Percentiles rank a stretch among this genome's conserved stretches.
These are phyloP conservation scores for Mustela lutreola DNA, from an alignment of 2,113 vertebrate genomes.

Conservation along the genomic window DNA sequence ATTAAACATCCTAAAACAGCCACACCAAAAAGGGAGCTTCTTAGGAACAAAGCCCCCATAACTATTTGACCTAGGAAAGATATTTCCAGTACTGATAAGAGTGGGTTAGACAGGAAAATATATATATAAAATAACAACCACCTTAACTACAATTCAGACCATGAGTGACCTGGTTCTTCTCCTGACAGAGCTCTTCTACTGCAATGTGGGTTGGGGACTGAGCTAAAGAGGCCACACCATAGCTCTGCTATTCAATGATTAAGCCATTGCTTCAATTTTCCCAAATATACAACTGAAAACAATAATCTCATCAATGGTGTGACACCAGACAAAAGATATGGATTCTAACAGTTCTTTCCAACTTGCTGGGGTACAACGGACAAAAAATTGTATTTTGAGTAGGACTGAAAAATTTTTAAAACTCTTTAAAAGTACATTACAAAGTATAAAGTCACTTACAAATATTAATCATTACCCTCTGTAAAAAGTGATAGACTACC, in stretches of 20 bases:
- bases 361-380: not conserved
- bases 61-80: conserved; percentile 55
- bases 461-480: conserved; percentile 58
- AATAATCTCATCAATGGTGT: not conserved
- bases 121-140: not conserved
- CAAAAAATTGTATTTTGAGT: conserved; percentile 47
- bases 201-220: not conserved
- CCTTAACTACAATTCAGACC: conserved; percentile 52
- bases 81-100: conserved; percentile 64
- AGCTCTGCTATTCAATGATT: not conserved
- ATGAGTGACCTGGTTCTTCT: not conserved
- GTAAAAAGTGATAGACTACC: conserved; percentile 43
- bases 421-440: conserved; percentile 34
- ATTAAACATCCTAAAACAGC: conserved; percentile 43
- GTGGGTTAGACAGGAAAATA: not conserved
- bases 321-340: not conserved
- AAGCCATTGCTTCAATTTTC: conserved; percentile 23
- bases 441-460: conserved; percentile 53
- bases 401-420: conserved; percentile 38
- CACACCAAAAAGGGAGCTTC: conserved; percentile 45
- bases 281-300: conserved; percentile 7
- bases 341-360: conserved; percentile 48
- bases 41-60: conserved; percentile 61
- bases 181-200: conserved; percentile 14
- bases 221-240: conserved; percentile 2